A percentile compares a stretch with the other conserved stretches of the same genome.
Evolutionary conservation across 2,113 vertebrate species (phyloP).

Genomic region (Cettia cetti): DNA sequence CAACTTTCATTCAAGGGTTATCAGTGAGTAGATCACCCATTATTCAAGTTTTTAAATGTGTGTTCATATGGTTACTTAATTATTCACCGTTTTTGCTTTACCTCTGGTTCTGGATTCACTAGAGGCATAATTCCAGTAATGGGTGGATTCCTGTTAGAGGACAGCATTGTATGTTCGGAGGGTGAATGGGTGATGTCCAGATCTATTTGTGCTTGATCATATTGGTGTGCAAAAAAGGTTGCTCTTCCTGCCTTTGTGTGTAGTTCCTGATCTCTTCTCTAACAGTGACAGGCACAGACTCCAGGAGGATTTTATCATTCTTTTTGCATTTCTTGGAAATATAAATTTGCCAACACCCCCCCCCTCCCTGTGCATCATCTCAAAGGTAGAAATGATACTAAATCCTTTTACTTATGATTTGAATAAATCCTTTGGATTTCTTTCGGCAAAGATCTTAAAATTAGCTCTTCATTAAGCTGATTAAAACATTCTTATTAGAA

Average conservation of each 20-base stretch:
- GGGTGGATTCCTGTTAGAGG: neutral
- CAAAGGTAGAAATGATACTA: neutral
- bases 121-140: neutral
- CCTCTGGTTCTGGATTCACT: neutral
- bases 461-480: conserved; percentile 2
- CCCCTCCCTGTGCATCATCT: neutral
- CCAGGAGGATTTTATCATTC: neutral
- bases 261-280: neutral
- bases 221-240: neutral
- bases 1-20: neutral
- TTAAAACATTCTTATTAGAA: neutral
- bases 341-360: neutral
- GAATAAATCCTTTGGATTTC: neutral
- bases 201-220: neutral
- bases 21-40: neutral
- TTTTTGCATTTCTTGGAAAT: neutral
- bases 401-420: neutral
- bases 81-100: neutral
- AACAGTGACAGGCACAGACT: neutral
- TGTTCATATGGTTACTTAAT: neutral
- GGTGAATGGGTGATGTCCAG: neutral
- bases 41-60: neutral
- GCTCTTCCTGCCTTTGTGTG: neutral
- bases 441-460: neutral
- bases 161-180: neutral